Percentiles rank a stretch among this genome's conserved stretches.
Evolutionary conservation across 2,797 vertebrate species (phyloP).

Genomic region (Danio aesculapii): DNA sequence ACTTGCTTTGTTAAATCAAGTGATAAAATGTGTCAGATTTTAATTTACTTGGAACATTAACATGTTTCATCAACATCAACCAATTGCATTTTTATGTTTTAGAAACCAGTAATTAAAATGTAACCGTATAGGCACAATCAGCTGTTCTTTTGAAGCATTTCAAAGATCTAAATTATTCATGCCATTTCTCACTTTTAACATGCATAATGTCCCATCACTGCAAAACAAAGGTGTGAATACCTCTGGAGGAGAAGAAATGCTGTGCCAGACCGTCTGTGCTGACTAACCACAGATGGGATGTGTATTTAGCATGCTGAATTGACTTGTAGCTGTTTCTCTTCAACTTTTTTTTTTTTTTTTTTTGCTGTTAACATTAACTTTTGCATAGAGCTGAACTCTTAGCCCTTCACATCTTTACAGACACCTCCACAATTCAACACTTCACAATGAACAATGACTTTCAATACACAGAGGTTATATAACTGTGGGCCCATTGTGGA

Average conservation of each 20-base stretch:
- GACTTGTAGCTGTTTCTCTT: neutral
- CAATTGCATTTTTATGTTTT: neutral
- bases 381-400: neutral
- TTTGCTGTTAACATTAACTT: neutral
- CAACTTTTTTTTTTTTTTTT: neutral
- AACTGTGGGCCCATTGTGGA: conserved; percentile 44
- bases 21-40: neutral
- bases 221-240: conserved; percentile 34
- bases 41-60: neutral
- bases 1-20: neutral
- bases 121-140: conserved; percentile 5
- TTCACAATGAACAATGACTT: conserved; percentile 50
- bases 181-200: conserved; percentile 27
- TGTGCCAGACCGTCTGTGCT: conserved; percentile 33
- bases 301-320: conserved; percentile 16
- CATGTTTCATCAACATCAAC: neutral
- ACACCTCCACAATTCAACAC: conserved; percentile 49
- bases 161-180: conserved; percentile 21
- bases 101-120: neutral
- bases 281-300: conserved; percentile 16
- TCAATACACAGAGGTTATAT: conserved; percentile 33
- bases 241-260: neutral
- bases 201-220: conserved; percentile 34
- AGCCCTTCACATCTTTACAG: conserved; percentile 22
- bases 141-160: conserved; percentile 11